Percentiles rank a stretch among this genome's conserved stretches.
Evolutionary conservation across 2,888 invertebrate species (phyloP).

Genomic region (Apotomis capreana): DNA sequence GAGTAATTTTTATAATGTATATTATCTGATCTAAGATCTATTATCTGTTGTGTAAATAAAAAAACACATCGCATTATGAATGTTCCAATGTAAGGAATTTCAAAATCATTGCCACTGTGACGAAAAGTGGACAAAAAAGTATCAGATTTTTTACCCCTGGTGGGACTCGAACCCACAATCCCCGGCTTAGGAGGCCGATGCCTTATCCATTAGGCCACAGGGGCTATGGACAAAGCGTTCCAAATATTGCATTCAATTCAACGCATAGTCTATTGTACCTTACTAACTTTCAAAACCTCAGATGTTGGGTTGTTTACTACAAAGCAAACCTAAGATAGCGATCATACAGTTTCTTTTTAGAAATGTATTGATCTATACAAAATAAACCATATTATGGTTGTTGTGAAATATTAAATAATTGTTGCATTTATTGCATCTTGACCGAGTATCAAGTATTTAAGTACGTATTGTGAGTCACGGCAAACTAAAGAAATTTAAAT

Average conservation of each 20-base stretch:
- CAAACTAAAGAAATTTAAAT: too few species aligned
- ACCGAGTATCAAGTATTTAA: too few species aligned
- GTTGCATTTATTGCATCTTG: too few species aligned
- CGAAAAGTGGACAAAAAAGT: background rate
- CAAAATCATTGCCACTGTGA: background rate
- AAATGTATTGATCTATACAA: too few species aligned
- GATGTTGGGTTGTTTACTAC: background rate
- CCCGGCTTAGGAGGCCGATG: slow-evolving; percentile 91
- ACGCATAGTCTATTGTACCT: background rate
- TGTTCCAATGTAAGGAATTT: background rate
- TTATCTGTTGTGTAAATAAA: too few species aligned
- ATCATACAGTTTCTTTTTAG: background rate
- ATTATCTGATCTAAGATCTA: too few species aligned
- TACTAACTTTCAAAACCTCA: background rate
- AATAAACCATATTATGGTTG: too few species aligned
- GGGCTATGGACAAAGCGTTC: slow-evolving; percentile 40
- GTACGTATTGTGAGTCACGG: too few species aligned
- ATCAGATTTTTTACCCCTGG: slow-evolving; percentile 82
- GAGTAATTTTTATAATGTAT: too few species aligned
- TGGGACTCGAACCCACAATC: slow-evolving; percentile 90
- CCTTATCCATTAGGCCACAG: slow-evolving; percentile 59
- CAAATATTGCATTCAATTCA: slow-evolving; percentile 29
- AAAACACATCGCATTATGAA: background rate
- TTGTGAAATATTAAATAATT: too few species aligned
- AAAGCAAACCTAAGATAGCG: background rate